These are phyloP conservation scores for Callosobruchus maculatus DNA, from an alignment of 2,888 invertebrate genomes.

Conservation along the genomic window DNA sequence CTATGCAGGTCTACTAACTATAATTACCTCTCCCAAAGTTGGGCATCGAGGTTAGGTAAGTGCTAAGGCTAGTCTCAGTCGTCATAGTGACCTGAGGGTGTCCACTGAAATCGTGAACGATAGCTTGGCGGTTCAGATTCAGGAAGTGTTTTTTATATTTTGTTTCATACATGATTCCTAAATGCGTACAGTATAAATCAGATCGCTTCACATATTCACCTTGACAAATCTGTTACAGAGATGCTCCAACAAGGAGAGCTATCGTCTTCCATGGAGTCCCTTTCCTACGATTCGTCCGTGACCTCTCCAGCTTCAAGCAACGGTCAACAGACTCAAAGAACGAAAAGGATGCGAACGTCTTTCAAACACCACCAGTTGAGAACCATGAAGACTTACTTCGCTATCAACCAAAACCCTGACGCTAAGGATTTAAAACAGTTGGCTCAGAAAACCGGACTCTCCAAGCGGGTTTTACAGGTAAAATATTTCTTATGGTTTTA, in stretches of 20 bases:
- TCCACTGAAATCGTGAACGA: no score
- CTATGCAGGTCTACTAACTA: no score
- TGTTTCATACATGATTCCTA: no score
- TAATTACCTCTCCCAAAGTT: no score
- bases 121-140: no score
- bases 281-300: slow-evolving; percentile 71
- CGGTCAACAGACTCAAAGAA: slow-evolving; percentile 59
- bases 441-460: slow-evolving; percentile 96
- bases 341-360: slow-evolving; percentile 96
- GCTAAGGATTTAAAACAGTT: slow-evolving; percentile 98
- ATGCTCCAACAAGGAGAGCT: slow-evolving; percentile 70
- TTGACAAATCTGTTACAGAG: slow-evolving; percentile 53
- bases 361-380: slow-evolving; percentile 98
- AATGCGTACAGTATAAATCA: no score
- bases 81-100: no score
- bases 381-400: slow-evolving; percentile 99
- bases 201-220: no score
- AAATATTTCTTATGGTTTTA: slow-evolving; percentile 14
- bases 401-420: slow-evolving; percentile 98
- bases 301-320: slow-evolving; percentile 66
- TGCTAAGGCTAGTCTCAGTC: no score
- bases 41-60: no score
- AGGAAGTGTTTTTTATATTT: no score
- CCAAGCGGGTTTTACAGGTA: slow-evolving; percentile 97
- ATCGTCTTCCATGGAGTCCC: slow-evolving; percentile 73